Evolutionary conservation across 2,113 vertebrate species (phyloP).

Genomic region (Elephas maximus): DNA sequence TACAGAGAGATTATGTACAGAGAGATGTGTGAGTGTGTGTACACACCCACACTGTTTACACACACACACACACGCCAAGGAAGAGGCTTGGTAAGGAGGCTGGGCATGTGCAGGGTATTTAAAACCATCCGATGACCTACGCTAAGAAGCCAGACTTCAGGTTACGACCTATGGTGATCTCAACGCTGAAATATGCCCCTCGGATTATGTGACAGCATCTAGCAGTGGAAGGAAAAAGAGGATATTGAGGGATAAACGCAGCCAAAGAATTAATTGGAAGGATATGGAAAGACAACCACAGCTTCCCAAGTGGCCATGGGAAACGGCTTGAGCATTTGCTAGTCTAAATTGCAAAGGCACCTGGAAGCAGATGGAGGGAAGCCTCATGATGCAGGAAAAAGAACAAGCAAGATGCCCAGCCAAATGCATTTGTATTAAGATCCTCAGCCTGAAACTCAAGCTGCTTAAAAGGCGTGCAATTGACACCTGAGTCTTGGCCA

Average conservation of each 20-base stretch:
- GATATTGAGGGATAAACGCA: neutral
- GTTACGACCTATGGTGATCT: neutral
- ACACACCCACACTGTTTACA: rapidly evolving
- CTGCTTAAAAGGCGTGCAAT: neutral
- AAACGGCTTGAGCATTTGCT: neutral
- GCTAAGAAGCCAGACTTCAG: neutral
- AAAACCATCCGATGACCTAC: neutral
- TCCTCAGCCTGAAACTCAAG: neutral
- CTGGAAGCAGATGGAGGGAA: neutral
- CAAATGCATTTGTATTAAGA: neutral
- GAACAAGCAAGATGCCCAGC: neutral
- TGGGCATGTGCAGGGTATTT: rapidly evolving
- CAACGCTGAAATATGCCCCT: neutral
- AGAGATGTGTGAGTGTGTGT: neutral
- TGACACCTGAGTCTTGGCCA: neutral
- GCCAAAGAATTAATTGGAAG: neutral
- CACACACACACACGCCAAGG: rapidly evolving
- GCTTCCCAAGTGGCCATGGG: neutral
- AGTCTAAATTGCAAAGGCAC: neutral
- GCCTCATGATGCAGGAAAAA: neutral
- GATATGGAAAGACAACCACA: neutral
- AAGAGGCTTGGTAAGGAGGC: neutral
- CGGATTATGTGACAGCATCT: neutral
- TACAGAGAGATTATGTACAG: no score
- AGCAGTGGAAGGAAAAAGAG: neutral